Evolutionary conservation across 2,797 vertebrate species (phyloP), one percentile per base, ranked within the genome.

Genomic region (Chaetodon trifasciatus): DNA sequence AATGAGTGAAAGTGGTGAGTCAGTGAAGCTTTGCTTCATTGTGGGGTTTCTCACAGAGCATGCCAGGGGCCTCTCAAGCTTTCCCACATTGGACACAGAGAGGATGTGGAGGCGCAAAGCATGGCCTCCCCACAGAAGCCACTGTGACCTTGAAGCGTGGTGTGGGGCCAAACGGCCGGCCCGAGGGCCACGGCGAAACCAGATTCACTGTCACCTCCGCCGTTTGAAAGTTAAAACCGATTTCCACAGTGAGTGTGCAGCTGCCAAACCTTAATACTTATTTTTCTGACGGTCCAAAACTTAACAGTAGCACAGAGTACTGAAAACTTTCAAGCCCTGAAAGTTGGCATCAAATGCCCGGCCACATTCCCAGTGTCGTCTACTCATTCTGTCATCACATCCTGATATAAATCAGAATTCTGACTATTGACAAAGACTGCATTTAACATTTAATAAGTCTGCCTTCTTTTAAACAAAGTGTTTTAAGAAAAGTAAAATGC

Each of bases 21-120:
- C 72, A 76, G 74, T 68, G 86, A 75, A 74, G 77, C 86, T 86
- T 79, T 75, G 82, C 83, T 66, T 67, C 80, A 19, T 90, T 90
- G 90, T 93, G 91, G 93, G 89, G 93, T 92, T 94, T 94, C 91
- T 93, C 90, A 92, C 88, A 81, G 84, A 88, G 84, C 77, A 76
- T 88, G 92, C 90, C 90, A 93, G 87, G 83, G 92, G 89, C 90
- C 92, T 93, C 92, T 90, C 83, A 81, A 76, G 87, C 88, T 76
- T 90, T 81, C 88, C 94, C 94, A 93, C 94, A 94, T 86, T 85
- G 89, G 85, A 93, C 87, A 88, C 84, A 91, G 86, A 85, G 84
- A 93, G 94, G 94, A 94, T 92, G 93, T 93, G 79, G 87, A 92
- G 89, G 89, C 83, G 89, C 90, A 92, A 91, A 90, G 82, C 83